A percentile compares a stretch with the other conserved stretches of the same genome.
Conservation (phyloP, 2,888 invertebrate genomes). For the Drosophila ustulata region DNA sequence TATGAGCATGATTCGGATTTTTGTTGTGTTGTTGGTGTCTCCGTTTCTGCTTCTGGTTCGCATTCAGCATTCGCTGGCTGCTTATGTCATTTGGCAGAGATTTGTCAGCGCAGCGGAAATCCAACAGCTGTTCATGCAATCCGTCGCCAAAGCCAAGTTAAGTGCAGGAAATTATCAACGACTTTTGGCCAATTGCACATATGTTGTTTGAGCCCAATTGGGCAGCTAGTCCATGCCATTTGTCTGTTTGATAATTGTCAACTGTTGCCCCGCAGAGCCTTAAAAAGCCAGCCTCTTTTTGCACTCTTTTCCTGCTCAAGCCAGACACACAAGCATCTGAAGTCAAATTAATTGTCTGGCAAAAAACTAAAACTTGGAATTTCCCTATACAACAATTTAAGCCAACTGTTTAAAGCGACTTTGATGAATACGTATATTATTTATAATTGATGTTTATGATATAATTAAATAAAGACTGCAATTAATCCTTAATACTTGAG, state of each 20-base stretch:
- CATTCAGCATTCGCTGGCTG: slow-evolving; percentile 17
- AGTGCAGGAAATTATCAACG: slow-evolving; percentile 49
- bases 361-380: neutral
- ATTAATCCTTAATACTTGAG: too few species aligned
- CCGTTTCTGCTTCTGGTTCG: slow-evolving; percentile 60
- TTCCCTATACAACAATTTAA: slow-evolving; percentile 1
- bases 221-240: slow-evolving; percentile 36
- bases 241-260: slow-evolving; percentile 39
- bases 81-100: slow-evolving; percentile 73
- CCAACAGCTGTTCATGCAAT: slow-evolving; percentile 40
- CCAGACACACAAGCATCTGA: slow-evolving; percentile 7
- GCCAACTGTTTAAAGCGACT: neutral
- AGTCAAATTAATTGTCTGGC: slow-evolving; percentile 26
- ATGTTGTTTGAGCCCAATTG: slow-evolving; percentile 36
- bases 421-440: neutral
- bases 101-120: slow-evolving; percentile 59
- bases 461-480: neutral
- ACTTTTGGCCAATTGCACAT: slow-evolving; percentile 54
- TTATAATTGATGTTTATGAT: neutral
- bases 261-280: slow-evolving; percentile 1
- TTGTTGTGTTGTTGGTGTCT: neutral
- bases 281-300: neutral
- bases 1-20: slow-evolving; percentile 66
- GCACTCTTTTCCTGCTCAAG: slow-evolving; percentile 18
- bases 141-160: slow-evolving; percentile 15